Percentiles rank a stretch among this genome's conserved stretches.
phyloP scores from a whole-genome alignment of 2,797 vertebrate species.

The Amniataba percoides region DNA sequence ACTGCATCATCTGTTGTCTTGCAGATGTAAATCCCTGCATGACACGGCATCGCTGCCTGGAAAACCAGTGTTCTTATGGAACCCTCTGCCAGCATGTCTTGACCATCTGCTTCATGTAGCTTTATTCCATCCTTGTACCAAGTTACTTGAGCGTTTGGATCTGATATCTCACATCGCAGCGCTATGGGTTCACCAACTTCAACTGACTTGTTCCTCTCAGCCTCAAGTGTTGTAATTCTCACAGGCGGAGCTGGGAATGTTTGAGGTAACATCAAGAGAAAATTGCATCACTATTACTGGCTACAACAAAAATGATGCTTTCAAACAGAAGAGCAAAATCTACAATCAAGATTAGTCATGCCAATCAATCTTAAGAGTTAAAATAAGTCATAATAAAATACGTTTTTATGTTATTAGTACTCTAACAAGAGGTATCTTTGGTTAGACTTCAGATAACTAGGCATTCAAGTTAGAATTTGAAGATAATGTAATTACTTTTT shows the following conservation, averaged over 20 bases:
- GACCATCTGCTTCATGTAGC: conserved; percentile 72
- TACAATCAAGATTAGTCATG: conserved; percentile 77
- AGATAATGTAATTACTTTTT: conserved; percentile 45
- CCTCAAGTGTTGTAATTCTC: conserved; percentile 80
- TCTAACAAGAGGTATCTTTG: conserved; percentile 55
- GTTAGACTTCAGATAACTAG: conserved; percentile 73
- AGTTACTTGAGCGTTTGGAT: conserved; percentile 75
- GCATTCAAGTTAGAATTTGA: conserved; percentile 69
- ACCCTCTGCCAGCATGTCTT: conserved; percentile 81
- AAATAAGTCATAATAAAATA: conserved; percentile 53
- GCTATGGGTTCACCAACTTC: conserved; percentile 78
- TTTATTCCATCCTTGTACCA: conserved; percentile 87
- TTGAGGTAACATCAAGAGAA: conserved; percentile 84
- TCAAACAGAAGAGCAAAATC: conserved; percentile 62
- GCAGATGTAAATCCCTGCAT: conserved; percentile 82
- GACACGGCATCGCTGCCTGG: conserved; percentile 71
- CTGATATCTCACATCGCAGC: conserved; percentile 79
- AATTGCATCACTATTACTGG: conserved; percentile 79
- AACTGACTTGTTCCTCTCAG: conserved; percentile 77
- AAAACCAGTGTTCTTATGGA: conserved; percentile 81
- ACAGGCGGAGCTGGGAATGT: conserved; percentile 83
- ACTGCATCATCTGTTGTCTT: conserved; percentile 79
- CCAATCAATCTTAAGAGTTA: conserved; percentile 64
- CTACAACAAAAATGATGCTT: conserved; percentile 52
- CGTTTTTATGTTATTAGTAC: conserved; percentile 68